Evolutionary conservation across 2,888 invertebrate species (phyloP).

Genomic region (Drosophila greeni): DNA sequence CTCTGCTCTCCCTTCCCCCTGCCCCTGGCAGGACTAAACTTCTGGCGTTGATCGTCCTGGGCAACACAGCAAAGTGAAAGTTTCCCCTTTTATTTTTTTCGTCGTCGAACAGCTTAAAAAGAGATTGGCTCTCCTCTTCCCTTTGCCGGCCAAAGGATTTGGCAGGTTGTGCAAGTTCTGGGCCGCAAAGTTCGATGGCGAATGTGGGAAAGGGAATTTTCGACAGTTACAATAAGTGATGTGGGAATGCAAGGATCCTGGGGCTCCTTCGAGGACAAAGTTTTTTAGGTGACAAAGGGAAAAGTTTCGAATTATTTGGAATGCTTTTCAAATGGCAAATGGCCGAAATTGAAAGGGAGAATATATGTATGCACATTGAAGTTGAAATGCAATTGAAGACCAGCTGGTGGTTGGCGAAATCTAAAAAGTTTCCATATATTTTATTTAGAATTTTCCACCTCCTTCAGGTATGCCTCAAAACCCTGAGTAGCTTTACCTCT

Average conservation of each 20-base stretch:
- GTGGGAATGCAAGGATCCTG: constrained; percentile 11
- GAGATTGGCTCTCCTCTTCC: constrained; percentile 52
- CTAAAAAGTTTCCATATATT: constrained; percentile 16
- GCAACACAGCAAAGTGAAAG: constrained; percentile 66
- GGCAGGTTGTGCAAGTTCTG: constrained; percentile 21
- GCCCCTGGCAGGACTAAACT: constrained; percentile 32
- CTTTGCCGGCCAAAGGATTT: constrained; percentile 33
- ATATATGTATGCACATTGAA: constrained; percentile 37
- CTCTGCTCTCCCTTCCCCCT: constrained; percentile 7
- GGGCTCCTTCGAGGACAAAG: constrained; percentile 24
- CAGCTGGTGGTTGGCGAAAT: constrained; percentile 10
- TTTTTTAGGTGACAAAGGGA: constrained; percentile 44
- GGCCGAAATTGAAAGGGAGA: constrained; percentile 34
- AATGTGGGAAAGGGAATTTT: constrained; percentile 35
- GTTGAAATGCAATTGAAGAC: constrained; percentile 30
- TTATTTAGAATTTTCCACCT: neutral
- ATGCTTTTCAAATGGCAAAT: constrained; percentile 30
- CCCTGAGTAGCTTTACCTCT: constrained; percentile 10
- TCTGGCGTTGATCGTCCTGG: constrained; percentile 63
- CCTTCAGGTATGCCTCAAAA: neutral
- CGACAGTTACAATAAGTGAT: constrained; percentile 47
- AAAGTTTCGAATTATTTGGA: constrained; percentile 48
- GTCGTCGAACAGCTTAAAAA: constrained; percentile 64
- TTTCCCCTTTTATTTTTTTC: constrained; percentile 44
- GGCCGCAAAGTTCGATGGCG: constrained; percentile 34